These are phyloP conservation scores for Catalaphyllia jardinei DNA, from an alignment of 64 coral and sea anemone genomes.

Conservation along the genomic window DNA sequence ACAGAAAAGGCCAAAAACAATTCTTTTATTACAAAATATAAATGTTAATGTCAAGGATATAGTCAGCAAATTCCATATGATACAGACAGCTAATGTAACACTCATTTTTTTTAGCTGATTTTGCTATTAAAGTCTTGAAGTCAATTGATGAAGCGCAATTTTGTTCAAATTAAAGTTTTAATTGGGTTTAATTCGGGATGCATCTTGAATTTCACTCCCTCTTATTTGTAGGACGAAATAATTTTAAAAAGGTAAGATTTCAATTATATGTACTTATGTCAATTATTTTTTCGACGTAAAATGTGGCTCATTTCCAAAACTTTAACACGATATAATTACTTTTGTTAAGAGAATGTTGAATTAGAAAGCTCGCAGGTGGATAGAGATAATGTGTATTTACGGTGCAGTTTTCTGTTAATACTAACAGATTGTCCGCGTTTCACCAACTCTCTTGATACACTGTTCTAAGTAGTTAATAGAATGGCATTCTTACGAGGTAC, in stretches of 20 bases:
- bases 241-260: conserved; percentile 42
- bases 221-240: neutral
- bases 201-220: neutral
- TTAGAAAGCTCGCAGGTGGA: conserved; percentile 15
- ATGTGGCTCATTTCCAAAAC: conserved; percentile 17
- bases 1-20: too few relatives aligned
- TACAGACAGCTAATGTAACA: too few relatives aligned
- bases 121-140: neutral
- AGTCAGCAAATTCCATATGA: too few relatives aligned
- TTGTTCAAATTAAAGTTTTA: neutral
- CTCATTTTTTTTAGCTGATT: neutral
- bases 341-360: conserved; percentile 10
- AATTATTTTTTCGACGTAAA: conserved; percentile 19
- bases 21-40: too few relatives aligned
- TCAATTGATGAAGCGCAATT: neutral
- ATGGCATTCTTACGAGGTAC: neutral
- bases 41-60: too few relatives aligned
- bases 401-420: neutral
- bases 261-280: conserved; percentile 26
- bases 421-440: neutral
- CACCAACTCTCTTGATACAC: neutral
- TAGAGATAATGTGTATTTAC: neutral
- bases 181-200: conserved; percentile 8
- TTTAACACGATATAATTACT: conserved; percentile 40
- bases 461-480: neutral